phyloP scores from a whole-genome alignment of 2,888 invertebrate genomes.

The Thera britannica region DNA sequence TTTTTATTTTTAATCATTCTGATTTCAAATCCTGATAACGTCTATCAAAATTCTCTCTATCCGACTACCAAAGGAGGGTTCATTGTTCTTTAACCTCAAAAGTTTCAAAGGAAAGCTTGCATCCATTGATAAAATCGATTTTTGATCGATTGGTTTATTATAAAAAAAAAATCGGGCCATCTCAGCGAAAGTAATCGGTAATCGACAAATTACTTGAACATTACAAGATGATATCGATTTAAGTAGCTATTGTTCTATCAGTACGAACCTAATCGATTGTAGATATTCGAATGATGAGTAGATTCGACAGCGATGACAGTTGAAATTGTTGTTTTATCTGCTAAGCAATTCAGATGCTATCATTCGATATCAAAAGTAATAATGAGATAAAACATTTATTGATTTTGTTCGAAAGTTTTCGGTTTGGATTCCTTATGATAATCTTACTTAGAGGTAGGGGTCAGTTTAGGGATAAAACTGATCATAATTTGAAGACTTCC shows the following conservation, averaged over 20 bases:
- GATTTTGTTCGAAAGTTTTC: too few species aligned
- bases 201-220: slow-evolving; percentile 23
- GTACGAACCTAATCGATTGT: slow-evolving; percentile 16
- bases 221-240: slow-evolving; percentile 24
- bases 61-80: too few species aligned
- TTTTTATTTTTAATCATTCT: slow-evolving; percentile 29
- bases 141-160: slow-evolving; percentile 33
- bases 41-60: slow-evolving; percentile 27
- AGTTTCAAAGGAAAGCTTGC: slow-evolving; percentile 48
- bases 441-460: too few species aligned
- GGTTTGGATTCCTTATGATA: not conserved
- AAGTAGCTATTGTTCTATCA: slow-evolving; percentile 31
- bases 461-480: too few species aligned
- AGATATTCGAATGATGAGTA: slow-evolving; percentile 22
- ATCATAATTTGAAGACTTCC: too few species aligned
- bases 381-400: too few species aligned
- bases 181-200: slow-evolving; percentile 39
- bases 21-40: slow-evolving; percentile 35
- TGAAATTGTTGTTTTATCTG: slow-evolving; percentile 3
- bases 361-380: too few species aligned
- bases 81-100: slow-evolving; percentile 49
- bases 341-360: not conserved
- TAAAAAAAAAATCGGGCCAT: slow-evolving; percentile 10
- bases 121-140: slow-evolving; percentile 43
- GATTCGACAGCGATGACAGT: slow-evolving; percentile 13